Conservation (phyloP, 1,140 invertebrate genomes). For the Lerema accius region DNA sequence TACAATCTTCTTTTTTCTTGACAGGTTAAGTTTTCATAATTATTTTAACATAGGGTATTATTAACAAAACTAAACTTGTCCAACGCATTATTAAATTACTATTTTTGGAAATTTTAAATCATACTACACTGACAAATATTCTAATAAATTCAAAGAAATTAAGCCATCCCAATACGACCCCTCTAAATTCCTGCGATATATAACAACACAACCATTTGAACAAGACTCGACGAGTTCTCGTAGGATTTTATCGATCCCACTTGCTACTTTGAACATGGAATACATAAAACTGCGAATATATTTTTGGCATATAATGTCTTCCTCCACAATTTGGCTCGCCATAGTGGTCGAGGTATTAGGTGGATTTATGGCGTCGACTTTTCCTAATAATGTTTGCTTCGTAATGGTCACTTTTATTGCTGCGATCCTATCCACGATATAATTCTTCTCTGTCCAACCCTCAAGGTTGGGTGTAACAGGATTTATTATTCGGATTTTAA, state of each 20-base stretch:
- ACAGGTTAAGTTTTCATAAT: too few relatives aligned
- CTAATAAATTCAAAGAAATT: too few relatives aligned
- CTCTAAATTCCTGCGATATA: too few relatives aligned
- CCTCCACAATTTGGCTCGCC: conserved; percentile 61
- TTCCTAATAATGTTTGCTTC: conserved; percentile 77
- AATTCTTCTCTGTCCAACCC: conserved; percentile 39
- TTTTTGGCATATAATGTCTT: conserved; percentile 46
- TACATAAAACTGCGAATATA: neutral
- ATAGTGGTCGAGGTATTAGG: conserved; percentile 59
- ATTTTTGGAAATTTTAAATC: too few relatives aligned
- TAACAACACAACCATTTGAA: too few relatives aligned
- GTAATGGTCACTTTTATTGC: conserved; percentile 77
- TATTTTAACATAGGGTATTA: too few relatives aligned
- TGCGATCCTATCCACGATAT: conserved; percentile 57
- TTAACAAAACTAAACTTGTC: too few relatives aligned
- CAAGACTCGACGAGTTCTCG: too few relatives aligned
- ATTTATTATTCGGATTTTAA: neutral
- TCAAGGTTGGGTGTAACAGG: neutral
- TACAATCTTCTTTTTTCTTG: too few relatives aligned
- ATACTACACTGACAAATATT: too few relatives aligned
- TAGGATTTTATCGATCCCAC: neutral
- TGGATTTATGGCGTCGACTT: conserved; percentile 66
- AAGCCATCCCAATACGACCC: too few relatives aligned
- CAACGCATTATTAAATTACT: too few relatives aligned
- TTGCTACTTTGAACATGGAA: neutral